phyloP scores from a whole-genome alignment of 2,113 vertebrate genomes.

The Theropithecus gelada region DNA sequence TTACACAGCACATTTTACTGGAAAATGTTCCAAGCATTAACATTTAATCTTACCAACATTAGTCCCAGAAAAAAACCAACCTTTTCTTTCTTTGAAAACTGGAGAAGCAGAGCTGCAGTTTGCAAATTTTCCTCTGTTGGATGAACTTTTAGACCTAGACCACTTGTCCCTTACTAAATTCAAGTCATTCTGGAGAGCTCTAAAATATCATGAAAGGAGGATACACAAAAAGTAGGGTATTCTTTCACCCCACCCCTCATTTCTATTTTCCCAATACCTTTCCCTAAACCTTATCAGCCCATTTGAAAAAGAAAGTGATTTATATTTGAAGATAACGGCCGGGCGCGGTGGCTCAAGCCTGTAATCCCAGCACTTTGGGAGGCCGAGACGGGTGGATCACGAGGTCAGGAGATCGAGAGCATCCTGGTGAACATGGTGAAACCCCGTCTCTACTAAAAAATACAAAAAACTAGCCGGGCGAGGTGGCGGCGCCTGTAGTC shows the following conservation, averaged over 20 bases:
- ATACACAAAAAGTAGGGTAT: background rate
- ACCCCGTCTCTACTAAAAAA: too few species aligned
- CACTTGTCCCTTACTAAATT: background rate
- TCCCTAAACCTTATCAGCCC: constrained; percentile 8
- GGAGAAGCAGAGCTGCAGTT: background rate
- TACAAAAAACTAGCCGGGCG: too few species aligned
- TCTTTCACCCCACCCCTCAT: background rate
- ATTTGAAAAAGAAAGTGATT: constrained; percentile 6
- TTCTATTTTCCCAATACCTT: background rate
- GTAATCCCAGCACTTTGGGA: too few species aligned
- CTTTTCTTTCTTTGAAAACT: background rate
- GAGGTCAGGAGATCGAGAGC: too few species aligned
- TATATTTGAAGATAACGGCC: background rate
- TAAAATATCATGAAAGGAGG: background rate
- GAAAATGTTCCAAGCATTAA: background rate
- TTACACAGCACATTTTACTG: background rate
- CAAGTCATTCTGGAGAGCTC: background rate
- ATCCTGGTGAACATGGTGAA: too few species aligned
- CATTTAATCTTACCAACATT: background rate
- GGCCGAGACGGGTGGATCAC: too few species aligned
- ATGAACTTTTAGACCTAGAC: background rate
- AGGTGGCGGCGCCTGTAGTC: too few species aligned
- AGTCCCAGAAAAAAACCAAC: background rate
- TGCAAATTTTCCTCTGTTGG: background rate
- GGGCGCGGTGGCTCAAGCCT: too few species aligned